Conservation (phyloP, 2,888 invertebrate species). For the Ceratothoa steindachneri region DNA sequence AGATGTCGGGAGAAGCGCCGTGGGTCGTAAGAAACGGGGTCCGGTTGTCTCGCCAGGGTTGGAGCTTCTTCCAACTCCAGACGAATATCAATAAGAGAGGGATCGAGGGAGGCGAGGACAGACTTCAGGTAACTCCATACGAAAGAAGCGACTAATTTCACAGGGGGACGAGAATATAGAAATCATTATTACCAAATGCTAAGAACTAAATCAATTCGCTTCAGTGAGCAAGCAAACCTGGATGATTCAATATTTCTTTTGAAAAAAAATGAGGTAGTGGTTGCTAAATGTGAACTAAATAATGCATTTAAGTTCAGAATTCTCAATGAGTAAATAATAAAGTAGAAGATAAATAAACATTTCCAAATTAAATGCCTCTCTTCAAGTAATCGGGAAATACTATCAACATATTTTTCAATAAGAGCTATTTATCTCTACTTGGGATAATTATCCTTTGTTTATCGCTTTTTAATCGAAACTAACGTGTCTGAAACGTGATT, state of each 20-base stretch:
- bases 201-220: not conserved
- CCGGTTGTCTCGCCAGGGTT: conserved; percentile 2
- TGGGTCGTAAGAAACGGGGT: conserved; percentile 42
- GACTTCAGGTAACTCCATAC: conserved; percentile 43
- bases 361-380: too few relatives aligned
- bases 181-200: not conserved
- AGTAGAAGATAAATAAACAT: too few relatives aligned
- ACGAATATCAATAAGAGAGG: conserved; percentile 20
- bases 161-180: not conserved
- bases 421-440: too few relatives aligned
- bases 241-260: conserved; percentile 8
- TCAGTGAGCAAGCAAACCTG: not conserved
- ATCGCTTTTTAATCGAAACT: too few relatives aligned
- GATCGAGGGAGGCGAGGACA: conserved; percentile 23
- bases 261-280: too few relatives aligned
- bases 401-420: too few relatives aligned
- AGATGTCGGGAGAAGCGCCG: conserved; percentile 33
- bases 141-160: conserved; percentile 32
- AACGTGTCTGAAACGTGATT: too few relatives aligned
- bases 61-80: conserved; percentile 22
- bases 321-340: too few relatives aligned
- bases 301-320: too few relatives aligned
- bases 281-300: too few relatives aligned
- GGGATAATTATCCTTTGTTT: too few relatives aligned
- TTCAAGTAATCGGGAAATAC: too few relatives aligned